Evolutionary conservation across 2,113 vertebrate species (phyloP), one percentile per base, ranked within the genome.

Genomic region (Dinomys branickii): DNA sequence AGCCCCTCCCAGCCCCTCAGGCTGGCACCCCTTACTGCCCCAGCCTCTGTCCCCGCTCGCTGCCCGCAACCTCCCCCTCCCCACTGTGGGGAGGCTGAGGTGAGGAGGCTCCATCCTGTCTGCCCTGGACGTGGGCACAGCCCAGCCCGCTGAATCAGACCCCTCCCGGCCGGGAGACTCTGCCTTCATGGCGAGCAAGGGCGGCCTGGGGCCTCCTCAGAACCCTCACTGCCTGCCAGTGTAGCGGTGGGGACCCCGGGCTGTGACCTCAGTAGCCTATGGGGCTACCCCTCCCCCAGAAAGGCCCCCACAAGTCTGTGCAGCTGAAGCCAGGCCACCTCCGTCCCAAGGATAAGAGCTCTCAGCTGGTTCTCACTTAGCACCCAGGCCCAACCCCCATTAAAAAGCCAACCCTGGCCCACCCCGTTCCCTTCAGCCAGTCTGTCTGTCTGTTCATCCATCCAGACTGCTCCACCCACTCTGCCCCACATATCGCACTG

Each of bases 51-150:
- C 24, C 54, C 47, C 56, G 9, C 44, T 71, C 3, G n/a, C 35
- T 22, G 3, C n/a, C 28, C 30, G 41, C 50, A 16, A 52, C n/a
- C 65, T 38, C 69, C 4, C 61, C 24, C 28, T 9, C 38, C 35
- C 9, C 1, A 14, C 52, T 24, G 5, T 47, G 54, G 2, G 7
- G 44, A 59, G 0, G 5, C 28, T 28, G n/a, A 61, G 69, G 3
- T 2, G 13, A 20, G n/a, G 5, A 11, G 13, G 17, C 22, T 59
- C n/a, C 14, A 22, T 14, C 22, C 83, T 38, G 26, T 30, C n/a
- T 35, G 7, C 24, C 69, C 7, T 11, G 69, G 26, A 11, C 63
- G 3, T n/a, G 28, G 35, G 20, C 16, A 44, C 38, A 33, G 4
- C n/a, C 87, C 3, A 16, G 41, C 26, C 22, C 13, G 12, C n/a